Conservation (phyloP, 2,797 vertebrate species). For the Cynodonichthys magdalenae region DNA sequence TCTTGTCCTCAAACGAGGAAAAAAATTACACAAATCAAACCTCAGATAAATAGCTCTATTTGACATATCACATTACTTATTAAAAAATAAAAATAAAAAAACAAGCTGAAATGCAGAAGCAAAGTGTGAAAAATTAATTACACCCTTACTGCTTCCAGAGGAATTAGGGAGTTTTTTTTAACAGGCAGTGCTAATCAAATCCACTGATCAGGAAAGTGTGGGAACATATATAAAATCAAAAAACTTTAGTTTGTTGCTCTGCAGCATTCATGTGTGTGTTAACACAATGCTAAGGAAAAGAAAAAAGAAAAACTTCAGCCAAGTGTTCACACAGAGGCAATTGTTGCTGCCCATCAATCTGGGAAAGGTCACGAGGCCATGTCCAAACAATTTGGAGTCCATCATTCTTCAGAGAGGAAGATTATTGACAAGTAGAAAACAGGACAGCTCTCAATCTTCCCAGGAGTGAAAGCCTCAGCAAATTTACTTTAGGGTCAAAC, state of each 20-base stretch:
- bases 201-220: background rate
- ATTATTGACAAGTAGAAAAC: constrained; percentile 5
- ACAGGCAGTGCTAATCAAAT: background rate
- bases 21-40: background rate
- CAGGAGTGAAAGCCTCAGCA: background rate
- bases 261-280: background rate
- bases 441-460: constrained; percentile 1
- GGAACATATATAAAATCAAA: background rate
- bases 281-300: background rate
- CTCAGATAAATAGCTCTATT: background rate
- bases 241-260: background rate
- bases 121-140: background rate
- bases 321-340: background rate
- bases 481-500: background rate
- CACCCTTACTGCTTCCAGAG: background rate
- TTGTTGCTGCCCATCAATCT: constrained; percentile 2
- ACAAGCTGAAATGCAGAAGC: background rate
- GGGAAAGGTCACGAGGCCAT: background rate
- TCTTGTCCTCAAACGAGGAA: background rate
- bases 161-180: background rate
- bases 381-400: constrained; percentile 3
- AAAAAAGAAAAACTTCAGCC: background rate
- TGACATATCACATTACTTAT: background rate
- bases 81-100: background rate
- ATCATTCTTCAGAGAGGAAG: constrained; percentile 1